phyloP scores from a whole-genome alignment of 2,888 invertebrate genomes.

The Stegana nigrithorax region DNA sequence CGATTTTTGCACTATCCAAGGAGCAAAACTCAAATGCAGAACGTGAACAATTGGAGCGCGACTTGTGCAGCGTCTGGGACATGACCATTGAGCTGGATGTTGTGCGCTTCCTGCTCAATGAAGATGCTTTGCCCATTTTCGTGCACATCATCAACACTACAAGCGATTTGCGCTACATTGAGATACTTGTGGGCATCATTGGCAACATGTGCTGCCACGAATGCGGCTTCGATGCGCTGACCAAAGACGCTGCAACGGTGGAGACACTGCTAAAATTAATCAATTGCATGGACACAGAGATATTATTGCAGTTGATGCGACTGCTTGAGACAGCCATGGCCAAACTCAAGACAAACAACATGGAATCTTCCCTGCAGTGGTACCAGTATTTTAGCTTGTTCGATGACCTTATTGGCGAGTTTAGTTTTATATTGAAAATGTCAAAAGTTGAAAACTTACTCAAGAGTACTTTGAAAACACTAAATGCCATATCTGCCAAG shows the following conservation, averaged over 20 bases:
- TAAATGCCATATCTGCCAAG: constrained; percentile 72
- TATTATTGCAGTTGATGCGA: constrained; percentile 80
- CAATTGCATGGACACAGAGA: constrained; percentile 76
- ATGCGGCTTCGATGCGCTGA: constrained; percentile 72
- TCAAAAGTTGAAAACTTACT: constrained; percentile 77
- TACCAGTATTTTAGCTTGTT: constrained; percentile 70
- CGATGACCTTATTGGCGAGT: constrained; percentile 71
- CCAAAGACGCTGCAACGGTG: constrained; percentile 73
- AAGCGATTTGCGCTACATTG: constrained; percentile 76
- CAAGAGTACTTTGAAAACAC: constrained; percentile 72
- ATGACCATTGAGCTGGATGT: constrained; percentile 86
- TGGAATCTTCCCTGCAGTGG: constrained; percentile 65
- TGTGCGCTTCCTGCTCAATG: constrained; percentile 76
- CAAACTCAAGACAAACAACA: constrained; percentile 69
- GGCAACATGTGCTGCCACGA: constrained; percentile 84
- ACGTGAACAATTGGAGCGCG: constrained; percentile 76
- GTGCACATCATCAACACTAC: constrained; percentile 73
- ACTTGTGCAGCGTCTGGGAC: constrained; percentile 85
- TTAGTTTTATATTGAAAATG: constrained; percentile 80
- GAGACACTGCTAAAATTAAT: constrained; percentile 72
- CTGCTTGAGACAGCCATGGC: constrained; percentile 71
- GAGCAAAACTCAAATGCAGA: constrained; percentile 71
- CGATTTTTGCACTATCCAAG: constrained; percentile 74
- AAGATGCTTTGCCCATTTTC: constrained; percentile 74
- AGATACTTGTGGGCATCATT: constrained; percentile 85